These are phyloP conservation scores for Temnopleurus reevesii DNA, from an alignment of 53 echinoderm and acorn worm species.

Conservation along the genomic window DNA sequence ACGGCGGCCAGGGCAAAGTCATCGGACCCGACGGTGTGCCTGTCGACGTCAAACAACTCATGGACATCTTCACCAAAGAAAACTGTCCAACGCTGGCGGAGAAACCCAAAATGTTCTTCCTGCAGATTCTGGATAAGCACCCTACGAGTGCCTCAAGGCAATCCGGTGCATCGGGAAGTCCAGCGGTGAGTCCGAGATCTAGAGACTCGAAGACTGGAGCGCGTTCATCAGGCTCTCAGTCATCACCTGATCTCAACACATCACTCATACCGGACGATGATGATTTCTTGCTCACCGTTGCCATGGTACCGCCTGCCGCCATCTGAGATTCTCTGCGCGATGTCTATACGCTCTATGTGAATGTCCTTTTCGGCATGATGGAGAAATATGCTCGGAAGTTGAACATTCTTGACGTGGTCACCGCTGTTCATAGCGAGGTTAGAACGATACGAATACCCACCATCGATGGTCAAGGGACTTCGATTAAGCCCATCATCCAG, in stretches of 20 bases:
- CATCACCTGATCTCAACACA: neutral
- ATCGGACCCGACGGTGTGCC: slow-evolving; percentile 80
- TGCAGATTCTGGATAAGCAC: slow-evolving; percentile 71
- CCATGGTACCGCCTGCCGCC: slow-evolving; percentile 70
- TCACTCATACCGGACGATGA: slow-evolving; percentile 77
- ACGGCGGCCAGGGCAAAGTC: slow-evolving; percentile 60
- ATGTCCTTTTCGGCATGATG: slow-evolving; percentile 73
- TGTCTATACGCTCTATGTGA: slow-evolving; percentile 75
- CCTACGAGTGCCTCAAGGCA: neutral
- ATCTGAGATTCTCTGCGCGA: slow-evolving; percentile 52
- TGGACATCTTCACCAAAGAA: slow-evolving; percentile 79
- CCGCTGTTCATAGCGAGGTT: slow-evolving; percentile 77
- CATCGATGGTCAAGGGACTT: slow-evolving; percentile 28
- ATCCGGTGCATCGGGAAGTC: neutral
- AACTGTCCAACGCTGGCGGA: slow-evolving; percentile 89
- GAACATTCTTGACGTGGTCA: slow-evolving; percentile 83
- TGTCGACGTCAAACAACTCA: slow-evolving; percentile 82
- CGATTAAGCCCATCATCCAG: slow-evolving; percentile 66
- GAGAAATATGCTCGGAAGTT: slow-evolving; percentile 81
- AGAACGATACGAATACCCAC: slow-evolving; percentile 61
- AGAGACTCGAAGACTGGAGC: neutral
- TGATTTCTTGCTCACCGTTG: slow-evolving; percentile 84
- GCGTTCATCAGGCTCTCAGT: neutral
- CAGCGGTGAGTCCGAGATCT: neutral
- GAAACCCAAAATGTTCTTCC: slow-evolving; percentile 88